Evolutionary conservation across 2,113 vertebrate genomes (phyloP), one percentile per base, ranked within the genome.

Genomic region (Podiceps cristatus): DNA sequence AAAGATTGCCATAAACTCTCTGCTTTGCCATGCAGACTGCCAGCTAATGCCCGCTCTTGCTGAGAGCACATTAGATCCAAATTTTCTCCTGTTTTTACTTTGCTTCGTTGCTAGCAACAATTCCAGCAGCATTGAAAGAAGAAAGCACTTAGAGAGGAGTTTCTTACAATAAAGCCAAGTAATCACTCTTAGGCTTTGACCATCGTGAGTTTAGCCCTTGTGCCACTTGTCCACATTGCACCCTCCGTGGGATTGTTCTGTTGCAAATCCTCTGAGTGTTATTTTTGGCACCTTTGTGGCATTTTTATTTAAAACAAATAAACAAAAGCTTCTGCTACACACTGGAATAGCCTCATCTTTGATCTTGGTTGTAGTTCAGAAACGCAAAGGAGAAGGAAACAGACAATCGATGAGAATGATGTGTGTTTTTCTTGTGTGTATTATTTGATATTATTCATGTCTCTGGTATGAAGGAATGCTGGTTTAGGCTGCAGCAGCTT

Each of bases 41-140:
- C 53, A 84, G 62, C 69, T 81, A 91, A 72, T 91, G 91, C 84
- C 40, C 13, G n/a, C 37, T 81, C 77, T 79, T 67, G 64, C 87
- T 78, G 53, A 68, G 69, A 78, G 18, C 19, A 5, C 20, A 31
- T 69, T 87, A 73, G 49, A 60, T 81, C 23, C 86, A 69, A 58
- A 50, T 71, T 94, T 86, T 86, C 68, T 71, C 88, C 74, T 91
- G 59, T 56, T 92, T 88, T 84, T 44, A 29, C 79, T 74, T 91
- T 6, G 4, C 35, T 90, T 86, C 1, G 10, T 95, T 90, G 90
- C 90, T 96, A 96, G 72, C 88, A 95, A 83, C 92, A 84, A 50
- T 88, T 95, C 88, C 55, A 83, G 42, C 42, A 75, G 50, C 2
- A 10, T 5, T 86, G 75, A 81, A 90, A 94, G 67, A 42, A 69